A percentile compares a stretch with the other conserved stretches of the same genome.
These are phyloP conservation scores for Saccopteryx leptura DNA, from an alignment of 2,113 vertebrate species.

Conservation along the genomic window DNA sequence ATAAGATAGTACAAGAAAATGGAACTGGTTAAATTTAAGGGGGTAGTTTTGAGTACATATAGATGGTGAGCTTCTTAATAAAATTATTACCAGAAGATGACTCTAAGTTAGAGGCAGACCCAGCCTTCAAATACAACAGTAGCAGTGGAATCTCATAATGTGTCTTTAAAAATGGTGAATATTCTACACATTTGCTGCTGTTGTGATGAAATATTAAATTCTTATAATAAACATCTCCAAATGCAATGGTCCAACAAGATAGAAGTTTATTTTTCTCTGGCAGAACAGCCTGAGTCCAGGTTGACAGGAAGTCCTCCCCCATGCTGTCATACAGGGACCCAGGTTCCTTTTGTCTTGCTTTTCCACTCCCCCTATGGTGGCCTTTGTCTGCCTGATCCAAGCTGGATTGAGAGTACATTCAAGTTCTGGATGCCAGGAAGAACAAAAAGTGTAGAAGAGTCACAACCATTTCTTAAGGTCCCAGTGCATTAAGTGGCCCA, in stretches of 20 bases:
- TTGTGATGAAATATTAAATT: neutral
- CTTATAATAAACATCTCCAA: neutral
- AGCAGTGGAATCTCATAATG: neutral
- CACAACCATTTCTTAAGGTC: neutral
- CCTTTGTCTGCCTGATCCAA: neutral
- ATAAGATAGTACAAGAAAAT: neutral
- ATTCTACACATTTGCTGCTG: neutral
- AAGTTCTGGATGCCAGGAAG: neutral
- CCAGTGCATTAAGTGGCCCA: neutral
- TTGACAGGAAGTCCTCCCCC: neutral
- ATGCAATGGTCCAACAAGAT: neutral
- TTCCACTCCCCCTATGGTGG: neutral
- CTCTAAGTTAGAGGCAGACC: neutral
- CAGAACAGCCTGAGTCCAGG: neutral
- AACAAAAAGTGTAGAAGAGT: neutral
- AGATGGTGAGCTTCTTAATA: neutral
- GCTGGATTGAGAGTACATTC: neutral
- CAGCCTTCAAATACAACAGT: neutral
- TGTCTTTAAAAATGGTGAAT: neutral
- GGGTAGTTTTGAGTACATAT: neutral
- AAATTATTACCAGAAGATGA: neutral
- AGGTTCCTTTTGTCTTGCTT: neutral
- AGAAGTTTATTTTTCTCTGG: constrained; percentile 23
- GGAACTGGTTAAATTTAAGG: neutral
- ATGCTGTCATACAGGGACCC: neutral